Percentiles rank a stretch among this genome's conserved stretches.
Evolutionary conservation across 2,797 vertebrate species (phyloP).

Genomic region (Myotis myotis): DNA sequence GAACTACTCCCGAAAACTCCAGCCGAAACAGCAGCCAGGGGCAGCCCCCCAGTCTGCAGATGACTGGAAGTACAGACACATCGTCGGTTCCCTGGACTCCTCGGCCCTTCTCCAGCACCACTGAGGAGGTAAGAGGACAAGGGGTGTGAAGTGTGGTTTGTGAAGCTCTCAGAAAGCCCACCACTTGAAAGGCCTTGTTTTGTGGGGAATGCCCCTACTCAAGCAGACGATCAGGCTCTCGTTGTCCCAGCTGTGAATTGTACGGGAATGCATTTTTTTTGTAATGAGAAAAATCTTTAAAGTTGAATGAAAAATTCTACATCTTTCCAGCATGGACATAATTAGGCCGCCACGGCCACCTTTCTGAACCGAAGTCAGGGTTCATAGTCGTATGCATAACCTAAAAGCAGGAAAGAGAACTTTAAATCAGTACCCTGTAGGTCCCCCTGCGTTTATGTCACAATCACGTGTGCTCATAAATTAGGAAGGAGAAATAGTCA

Average conservation of each 20-base stretch:
- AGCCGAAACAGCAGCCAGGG: constrained; percentile 67
- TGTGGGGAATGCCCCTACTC: not conserved
- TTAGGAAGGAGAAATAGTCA: not conserved
- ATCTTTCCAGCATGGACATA: not conserved
- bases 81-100: constrained; percentile 69
- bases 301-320: not conserved
- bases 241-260: not conserved
- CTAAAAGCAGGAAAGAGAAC: not conserved
- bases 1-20: constrained; percentile 66
- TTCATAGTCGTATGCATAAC: not conserved
- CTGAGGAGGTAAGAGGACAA: constrained; percentile 82
- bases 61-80: constrained; percentile 71
- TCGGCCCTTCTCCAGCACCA: constrained; percentile 72
- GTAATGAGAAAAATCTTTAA: not conserved
- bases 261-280: not conserved
- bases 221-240: not conserved
- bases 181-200: not conserved
- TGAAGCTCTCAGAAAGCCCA: not conserved
- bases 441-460: not conserved
- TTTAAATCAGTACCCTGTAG: not conserved
- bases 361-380: not conserved
- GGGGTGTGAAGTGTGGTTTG: not conserved
- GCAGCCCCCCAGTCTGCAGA: constrained; percentile 47
- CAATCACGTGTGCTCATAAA: not conserved
- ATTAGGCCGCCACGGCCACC: not conserved